Evolutionary conservation across 2,797 vertebrate species (phyloP), one percentile per base, ranked within the genome.

Genomic region (Megalops cyprinoides): DNA sequence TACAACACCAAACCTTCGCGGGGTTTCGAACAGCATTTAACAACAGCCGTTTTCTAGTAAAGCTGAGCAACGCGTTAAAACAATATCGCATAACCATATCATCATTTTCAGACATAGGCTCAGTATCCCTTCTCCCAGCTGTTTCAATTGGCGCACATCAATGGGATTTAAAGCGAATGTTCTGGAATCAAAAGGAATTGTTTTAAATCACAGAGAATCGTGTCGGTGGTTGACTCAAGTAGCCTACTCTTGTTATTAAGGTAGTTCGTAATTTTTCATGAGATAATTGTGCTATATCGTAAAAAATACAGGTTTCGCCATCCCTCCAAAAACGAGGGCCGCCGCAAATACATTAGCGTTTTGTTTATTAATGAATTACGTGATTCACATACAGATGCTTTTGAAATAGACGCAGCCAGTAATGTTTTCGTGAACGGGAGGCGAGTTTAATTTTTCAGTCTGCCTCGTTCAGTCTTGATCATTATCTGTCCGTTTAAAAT

Each of bases 111-210:
- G 20, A 31, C 3, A 25, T 48, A n/a, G n/a, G n/a, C n/a, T n/a
- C n/a, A n/a, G 44, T 28, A 10, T 74, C 71, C 42, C 25, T 25
- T 49, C 71, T 49, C 15, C 14, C 71, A 49, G 46, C 48, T 74
- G 71, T 74, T 74, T 4, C 71, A 28, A n/a, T 44, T 48, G n/a
- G 71, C 71, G 25, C 44, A 25, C 42, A 31, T 74, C 71, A 49
- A 74, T 46, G 20, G 71, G 46, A 60, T 42, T 51, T 53, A 51
- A n/a, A 15, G 67, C 18, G 78, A 79, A 76, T 76, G 56, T 67
- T 81, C 79, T 75, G 79, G 58, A 81, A 81, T 46, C 31, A 69
- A 69, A 42, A 15, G 58, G 56, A 76, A 67, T 25, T 44, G 71
- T 49, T 74, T 69, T 69, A 37, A 42, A 39, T 42, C 20, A 65